These are phyloP conservation scores for Cyanoliseus patagonus DNA, from an alignment of 2,113 vertebrate species.

Conservation along the genomic window DNA sequence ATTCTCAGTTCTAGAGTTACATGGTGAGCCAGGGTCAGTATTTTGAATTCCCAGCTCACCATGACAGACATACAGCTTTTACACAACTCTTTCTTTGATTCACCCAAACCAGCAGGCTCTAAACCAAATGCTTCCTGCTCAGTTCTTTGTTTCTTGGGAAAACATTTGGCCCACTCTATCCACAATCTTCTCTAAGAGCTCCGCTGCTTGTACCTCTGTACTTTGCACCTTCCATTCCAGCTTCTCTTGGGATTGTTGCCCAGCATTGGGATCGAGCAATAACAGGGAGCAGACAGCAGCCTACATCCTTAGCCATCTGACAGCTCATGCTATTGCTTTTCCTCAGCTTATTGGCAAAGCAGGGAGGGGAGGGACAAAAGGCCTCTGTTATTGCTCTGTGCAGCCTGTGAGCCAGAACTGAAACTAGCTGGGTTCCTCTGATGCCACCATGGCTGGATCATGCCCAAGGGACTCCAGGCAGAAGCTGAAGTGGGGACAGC, in stretches of 20 bases:
- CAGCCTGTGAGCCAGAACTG: neutral
- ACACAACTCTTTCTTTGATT: neutral
- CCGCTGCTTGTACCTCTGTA: neutral
- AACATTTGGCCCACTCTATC: neutral
- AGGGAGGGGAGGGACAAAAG: neutral
- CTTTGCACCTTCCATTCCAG: neutral
- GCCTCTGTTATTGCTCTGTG: neutral
- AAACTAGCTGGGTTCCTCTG: neutral
- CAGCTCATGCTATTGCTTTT: neutral
- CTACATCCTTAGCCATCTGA: neutral
- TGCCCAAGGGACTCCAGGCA: neutral
- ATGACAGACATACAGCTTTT: neutral
- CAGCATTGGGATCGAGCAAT: neutral
- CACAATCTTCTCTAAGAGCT: neutral
- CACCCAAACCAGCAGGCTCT: neutral
- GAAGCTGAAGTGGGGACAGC: neutral
- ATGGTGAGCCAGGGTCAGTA: neutral
- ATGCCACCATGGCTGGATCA: neutral
- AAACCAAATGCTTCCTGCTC: neutral
- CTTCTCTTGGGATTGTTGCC: fast-evolving
- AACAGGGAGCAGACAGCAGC: neutral
- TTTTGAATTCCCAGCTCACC: neutral
- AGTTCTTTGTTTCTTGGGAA: neutral
- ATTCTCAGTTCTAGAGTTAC: neutral
- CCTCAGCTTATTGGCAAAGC: neutral